Conservation (phyloP, 2,797 vertebrate species). For the Heliangelus exortis region DNA sequence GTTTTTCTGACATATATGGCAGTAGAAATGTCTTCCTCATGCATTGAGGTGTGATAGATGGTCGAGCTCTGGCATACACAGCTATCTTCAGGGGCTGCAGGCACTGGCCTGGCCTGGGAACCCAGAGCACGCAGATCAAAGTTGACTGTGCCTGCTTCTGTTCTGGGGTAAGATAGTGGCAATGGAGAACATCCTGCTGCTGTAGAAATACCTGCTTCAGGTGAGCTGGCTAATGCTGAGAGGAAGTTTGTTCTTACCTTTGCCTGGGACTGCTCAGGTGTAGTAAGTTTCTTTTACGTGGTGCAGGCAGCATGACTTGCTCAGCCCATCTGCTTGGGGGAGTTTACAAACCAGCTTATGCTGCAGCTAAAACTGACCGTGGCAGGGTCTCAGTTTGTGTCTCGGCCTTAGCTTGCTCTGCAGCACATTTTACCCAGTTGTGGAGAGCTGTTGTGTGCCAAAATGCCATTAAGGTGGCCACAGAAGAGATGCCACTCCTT, state of each 20-base stretch:
- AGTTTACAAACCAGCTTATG: background rate
- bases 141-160: background rate
- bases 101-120: rapidly evolving
- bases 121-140: rapidly evolving
- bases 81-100: background rate
- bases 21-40: background rate
- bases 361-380: background rate
- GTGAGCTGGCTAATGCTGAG: background rate
- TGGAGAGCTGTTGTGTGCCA: background rate
- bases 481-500: background rate
- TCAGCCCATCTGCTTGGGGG: background rate
- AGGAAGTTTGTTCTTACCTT: background rate
- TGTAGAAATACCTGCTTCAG: background rate
- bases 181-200: background rate
- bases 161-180: background rate
- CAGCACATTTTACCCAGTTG: background rate
- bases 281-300: background rate
- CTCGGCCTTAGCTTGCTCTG: background rate
- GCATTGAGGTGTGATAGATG: rapidly evolving
- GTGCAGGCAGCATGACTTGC: rapidly evolving
- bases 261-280: background rate
- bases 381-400: background rate
- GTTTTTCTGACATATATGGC: background rate
- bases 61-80: background rate
- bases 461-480: background rate